Evolutionary conservation across 2,888 invertebrate species (phyloP).

Genomic region (Carcina quercana): DNA sequence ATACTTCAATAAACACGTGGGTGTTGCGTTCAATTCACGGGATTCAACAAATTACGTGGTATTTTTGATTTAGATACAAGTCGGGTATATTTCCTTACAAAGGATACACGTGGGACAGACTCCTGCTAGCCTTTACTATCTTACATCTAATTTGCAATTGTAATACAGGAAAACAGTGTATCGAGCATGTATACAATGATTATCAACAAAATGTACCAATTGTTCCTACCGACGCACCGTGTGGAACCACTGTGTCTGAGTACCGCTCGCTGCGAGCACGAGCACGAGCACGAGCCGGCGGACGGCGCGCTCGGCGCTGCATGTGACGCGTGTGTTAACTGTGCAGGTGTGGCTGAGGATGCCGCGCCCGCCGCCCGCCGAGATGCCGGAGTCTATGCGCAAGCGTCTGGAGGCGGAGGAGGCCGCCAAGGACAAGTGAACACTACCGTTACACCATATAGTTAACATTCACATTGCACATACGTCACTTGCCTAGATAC

Average conservation of each 20-base stretch:
- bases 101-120: no score
- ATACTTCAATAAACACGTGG: no score
- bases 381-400: conserved; percentile 95
- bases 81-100: no score
- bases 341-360: conserved; percentile 79
- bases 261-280: neutral
- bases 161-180: neutral
- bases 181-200: conserved; percentile 32
- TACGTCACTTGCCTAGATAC: conserved; percentile 1
- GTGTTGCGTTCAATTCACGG: no score
- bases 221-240: conserved; percentile 55
- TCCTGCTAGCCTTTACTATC: no score
- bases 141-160: neutral
- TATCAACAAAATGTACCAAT: conserved; percentile 46
- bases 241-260: conserved; percentile 42
- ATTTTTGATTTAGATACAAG: no score
- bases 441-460: conserved; percentile 5
- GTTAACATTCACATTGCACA: no score
- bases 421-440: conserved; percentile 48
- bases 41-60: no score
- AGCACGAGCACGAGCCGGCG: neutral
- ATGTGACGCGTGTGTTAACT: no score
- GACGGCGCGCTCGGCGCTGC: neutral
- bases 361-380: conserved; percentile 96
- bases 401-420: conserved; percentile 76